Conservation (phyloP, 2,113 vertebrate species). For the Rallus limicola region DNA sequence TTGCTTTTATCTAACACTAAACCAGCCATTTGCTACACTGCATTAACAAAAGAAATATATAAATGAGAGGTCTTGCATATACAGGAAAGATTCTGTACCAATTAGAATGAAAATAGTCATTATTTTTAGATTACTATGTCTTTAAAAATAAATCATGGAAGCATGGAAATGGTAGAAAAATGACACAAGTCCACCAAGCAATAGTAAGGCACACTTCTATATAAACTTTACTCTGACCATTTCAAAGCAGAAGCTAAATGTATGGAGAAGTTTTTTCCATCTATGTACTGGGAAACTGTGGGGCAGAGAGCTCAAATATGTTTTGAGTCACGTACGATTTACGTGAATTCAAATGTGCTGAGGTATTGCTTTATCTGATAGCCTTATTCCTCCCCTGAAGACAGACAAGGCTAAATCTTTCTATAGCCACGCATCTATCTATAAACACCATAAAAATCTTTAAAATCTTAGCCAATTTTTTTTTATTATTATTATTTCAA, state of each 20-base stretch:
- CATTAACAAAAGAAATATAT: neutral
- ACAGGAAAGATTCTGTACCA: neutral
- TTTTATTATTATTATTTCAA: constrained; percentile 58
- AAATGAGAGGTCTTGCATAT: neutral
- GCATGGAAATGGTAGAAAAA: neutral
- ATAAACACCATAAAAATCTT: constrained; percentile 38
- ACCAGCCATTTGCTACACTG: neutral
- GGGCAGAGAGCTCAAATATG: neutral
- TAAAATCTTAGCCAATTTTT: constrained; percentile 5
- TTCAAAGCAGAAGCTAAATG: neutral
- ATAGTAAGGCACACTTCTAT: neutral
- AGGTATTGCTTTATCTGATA: constrained; percentile 34
- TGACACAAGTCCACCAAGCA: neutral
- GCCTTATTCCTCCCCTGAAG: neutral
- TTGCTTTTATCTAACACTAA: constrained; percentile 9
- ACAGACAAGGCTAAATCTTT: neutral
- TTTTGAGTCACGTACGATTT: neutral
- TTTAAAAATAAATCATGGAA: neutral
- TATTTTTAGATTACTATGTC: neutral
- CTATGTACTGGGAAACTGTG: neutral
- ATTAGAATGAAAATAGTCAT: neutral
- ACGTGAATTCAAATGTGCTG: constrained; percentile 42
- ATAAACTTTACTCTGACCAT: neutral
- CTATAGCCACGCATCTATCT: neutral
- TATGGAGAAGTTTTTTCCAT: neutral